Base-by-base conservation (phyloP, 2,888 invertebrate species). In the Drosophila pseudotakahashii region DNA sequence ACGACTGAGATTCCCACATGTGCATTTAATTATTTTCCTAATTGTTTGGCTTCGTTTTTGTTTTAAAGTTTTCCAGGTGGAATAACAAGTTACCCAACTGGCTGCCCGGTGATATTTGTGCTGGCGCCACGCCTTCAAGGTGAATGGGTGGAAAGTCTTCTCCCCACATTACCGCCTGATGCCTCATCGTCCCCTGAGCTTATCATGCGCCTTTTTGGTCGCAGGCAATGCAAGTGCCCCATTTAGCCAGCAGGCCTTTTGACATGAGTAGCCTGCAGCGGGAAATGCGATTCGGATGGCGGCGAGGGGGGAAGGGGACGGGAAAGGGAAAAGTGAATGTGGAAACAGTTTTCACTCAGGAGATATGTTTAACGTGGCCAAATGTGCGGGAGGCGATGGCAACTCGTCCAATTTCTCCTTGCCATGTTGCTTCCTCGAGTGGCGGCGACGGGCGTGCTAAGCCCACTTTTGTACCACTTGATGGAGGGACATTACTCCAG, bases 381-480 rank as follows among this genome's bases (percentile, higher is more conserved):
- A 72, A 66, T 78, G 78, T 73, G 69, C 53, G 69, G 62, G 66
- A 78, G 61, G 79, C 75, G 9, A 62, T 67, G 66, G 58, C 58
- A 67, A 68, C 51, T 73, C 75, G 75, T 77, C 75, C 53, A 73
- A 68, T 73, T 73, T 61, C 30, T 52, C 52, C 39, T 26, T 41
- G 70, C 59, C 58, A 32, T 67, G 73, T 19, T 74, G 74, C 47
- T 26, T 59, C 42, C 58, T 67, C 54, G 51, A 74, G 74, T 60
- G 72, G 39, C 60, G 69, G 50, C 64, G 69, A 52, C 41, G 48
- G 64, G 64, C 45, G 32, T 48, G 53, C 70, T 75, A 76, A 85
- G 79, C 76, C 73, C 64, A 80, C 81, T 80, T 59, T 76, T 82
- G 73, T 64, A 75, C 88, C 72, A 81, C 88, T 87, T 84, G 81